Evolutionary conservation across 2,113 vertebrate genomes (phyloP).

Genomic region (Sminthopsis crassicaudata): DNA sequence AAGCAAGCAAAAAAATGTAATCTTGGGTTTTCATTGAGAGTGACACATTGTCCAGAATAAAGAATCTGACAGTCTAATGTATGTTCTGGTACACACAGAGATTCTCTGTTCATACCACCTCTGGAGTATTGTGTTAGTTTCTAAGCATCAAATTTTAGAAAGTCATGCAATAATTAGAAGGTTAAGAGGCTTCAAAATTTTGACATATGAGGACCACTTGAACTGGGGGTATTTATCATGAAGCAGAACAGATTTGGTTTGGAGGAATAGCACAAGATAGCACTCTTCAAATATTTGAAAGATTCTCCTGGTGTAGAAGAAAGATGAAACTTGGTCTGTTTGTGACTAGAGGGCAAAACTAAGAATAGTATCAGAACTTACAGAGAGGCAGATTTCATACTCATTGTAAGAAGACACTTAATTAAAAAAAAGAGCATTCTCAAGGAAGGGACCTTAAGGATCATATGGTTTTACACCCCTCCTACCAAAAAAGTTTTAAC

Average conservation of each 20-base stretch:
- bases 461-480: not conserved
- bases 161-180: not conserved
- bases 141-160: not conserved
- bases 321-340: not conserved
- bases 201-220: not conserved
- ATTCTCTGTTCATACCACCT: not conserved
- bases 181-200: not conserved
- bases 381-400: not conserved
- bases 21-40: not conserved
- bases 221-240: not conserved
- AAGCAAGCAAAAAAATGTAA: not conserved
- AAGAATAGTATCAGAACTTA: not conserved
- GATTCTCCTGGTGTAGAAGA: not conserved
- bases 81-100: too few species aligned
- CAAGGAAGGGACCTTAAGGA: not conserved
- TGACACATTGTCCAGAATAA: not conserved
- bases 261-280: not conserved
- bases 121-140: not conserved
- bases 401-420: not conserved
- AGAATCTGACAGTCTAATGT: not conserved
- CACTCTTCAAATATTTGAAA: not conserved
- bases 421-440: not conserved
- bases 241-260: not conserved
- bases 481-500: not conserved
- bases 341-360: not conserved